Conservation (phyloP, 1,140 invertebrate species). For the Cyphomyrmex costatus region DNA sequence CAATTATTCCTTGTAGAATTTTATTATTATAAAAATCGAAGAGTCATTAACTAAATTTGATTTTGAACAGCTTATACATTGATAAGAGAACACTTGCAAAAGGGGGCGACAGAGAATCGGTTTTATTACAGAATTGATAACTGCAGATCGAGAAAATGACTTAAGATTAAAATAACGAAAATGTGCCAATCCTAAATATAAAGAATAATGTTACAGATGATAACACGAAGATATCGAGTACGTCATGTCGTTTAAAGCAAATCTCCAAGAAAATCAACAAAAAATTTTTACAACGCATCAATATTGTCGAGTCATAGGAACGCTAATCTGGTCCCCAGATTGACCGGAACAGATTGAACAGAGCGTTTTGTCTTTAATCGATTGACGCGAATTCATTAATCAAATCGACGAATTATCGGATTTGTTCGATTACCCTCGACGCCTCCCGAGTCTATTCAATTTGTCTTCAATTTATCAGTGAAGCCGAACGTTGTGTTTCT, state of each 20-base stretch:
- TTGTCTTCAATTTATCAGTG: constrained; percentile 66
- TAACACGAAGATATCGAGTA: not conserved
- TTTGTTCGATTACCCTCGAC: constrained; percentile 37
- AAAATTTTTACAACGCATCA: not conserved
- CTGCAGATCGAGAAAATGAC: not conserved
- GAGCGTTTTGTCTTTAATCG: constrained; percentile 65
- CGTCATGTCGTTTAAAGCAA: not conserved
- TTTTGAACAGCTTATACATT: not conserved
- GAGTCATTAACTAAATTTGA: not conserved
- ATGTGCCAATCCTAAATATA: not conserved
- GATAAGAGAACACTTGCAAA: constrained; percentile 18
- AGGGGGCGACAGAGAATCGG: not conserved
- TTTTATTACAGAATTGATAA: not conserved
- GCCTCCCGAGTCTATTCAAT: constrained; percentile 52
- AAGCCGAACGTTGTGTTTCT: constrained; percentile 29
- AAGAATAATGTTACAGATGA: constrained; percentile 1
- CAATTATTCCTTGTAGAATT: not conserved
- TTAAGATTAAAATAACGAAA: constrained; percentile 14
- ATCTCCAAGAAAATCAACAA: not conserved
- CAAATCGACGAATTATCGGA: constrained; percentile 72
- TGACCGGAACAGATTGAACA: constrained; percentile 40
- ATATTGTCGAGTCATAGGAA: not conserved
- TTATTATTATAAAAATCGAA: constrained; percentile 8
- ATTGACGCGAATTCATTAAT: constrained; percentile 63
- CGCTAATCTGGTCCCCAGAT: constrained; percentile 41